Evolutionary conservation across 1,140 invertebrate genomes (phyloP), one percentile per base, ranked within the genome.

Genomic region (Drosophila nigrodunni): DNA sequence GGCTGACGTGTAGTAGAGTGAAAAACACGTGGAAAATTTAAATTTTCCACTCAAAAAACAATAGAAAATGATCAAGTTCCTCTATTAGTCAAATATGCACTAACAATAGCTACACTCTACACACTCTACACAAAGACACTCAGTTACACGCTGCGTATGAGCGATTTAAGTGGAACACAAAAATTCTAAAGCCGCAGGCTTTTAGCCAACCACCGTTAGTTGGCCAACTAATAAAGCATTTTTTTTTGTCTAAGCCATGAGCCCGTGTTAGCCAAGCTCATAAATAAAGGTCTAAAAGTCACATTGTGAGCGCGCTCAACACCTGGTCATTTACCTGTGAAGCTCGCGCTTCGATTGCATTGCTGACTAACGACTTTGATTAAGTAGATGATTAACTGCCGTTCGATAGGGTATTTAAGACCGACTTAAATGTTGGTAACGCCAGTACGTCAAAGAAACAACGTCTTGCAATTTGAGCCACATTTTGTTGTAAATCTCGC

Each of bases 251-350:
- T 30, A 54, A 54, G 8, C 8, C 10, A 15, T 46, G 34, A 49
- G 50, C 49, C 18, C 18, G 18, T 2, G 18, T 21, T 21, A 21
- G 18, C 18, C 44, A 41, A 52, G 70, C 64, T 54, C 70, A 67
- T 73, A 59, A 59, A 73, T 73, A 67, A 59, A 35, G 35, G 8
- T 44, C 47, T 25, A 25, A 54, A 34, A 54, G 50, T 37, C 50
- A 54, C 7, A 54, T 35, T 34, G 34, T 37, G 13, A 37, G 13
- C 30, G 13, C 50, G 9, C 7, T 34, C 34, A 34, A 54, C 34
- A 54, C 50, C 50, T 54, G 50, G 30, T 15, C 30, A 35, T 15
- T 13, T 13, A 54, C 13, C n/a, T 54, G 50, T 15, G 41, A 43
- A 43, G 7, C 50, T 41, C 13, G 3, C 13, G 34, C 35, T 57